phyloP scores from a whole-genome alignment of 2,888 invertebrate species.

The Pediacus dermestoides region DNA sequence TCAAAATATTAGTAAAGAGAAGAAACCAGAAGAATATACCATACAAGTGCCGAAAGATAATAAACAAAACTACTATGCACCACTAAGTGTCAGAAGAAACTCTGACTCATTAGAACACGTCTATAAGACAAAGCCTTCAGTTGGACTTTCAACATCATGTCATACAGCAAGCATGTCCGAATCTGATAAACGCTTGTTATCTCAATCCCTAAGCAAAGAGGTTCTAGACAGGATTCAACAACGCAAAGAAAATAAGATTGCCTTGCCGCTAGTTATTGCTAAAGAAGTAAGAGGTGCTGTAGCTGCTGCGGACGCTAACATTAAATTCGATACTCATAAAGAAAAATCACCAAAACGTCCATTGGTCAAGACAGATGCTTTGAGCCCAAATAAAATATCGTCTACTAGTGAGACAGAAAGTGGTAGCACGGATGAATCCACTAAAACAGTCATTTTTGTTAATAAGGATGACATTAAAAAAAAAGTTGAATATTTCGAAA shows the following conservation, averaged over 20 bases:
- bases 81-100: conserved; percentile 50
- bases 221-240: conserved; percentile 60
- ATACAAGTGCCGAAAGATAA: conserved; percentile 56
- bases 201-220: conserved; percentile 70
- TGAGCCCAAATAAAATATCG: conserved; percentile 44
- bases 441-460: conserved; percentile 64
- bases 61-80: conserved; percentile 20
- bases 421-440: conserved; percentile 68
- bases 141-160: conserved; percentile 47
- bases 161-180: conserved; percentile 53
- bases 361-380: conserved; percentile 42
- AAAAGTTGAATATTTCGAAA: conserved; percentile 79
- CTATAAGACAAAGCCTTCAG: conserved; percentile 39
- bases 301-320: conserved; percentile 54
- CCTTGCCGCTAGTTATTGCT: conserved; percentile 44
- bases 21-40: conserved; percentile 55
- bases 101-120: conserved; percentile 41
- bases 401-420: conserved; percentile 69
- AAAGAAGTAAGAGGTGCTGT: conserved; percentile 62
- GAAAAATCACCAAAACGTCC: conserved; percentile 42
- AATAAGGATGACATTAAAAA: conserved; percentile 63
- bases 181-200: conserved; percentile 69
- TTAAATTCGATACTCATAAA: conserved; percentile 22
- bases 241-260: conserved; percentile 42
- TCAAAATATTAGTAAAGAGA: conserved; percentile 38